phyloP scores from a whole-genome alignment of 2,888 invertebrate genomes.

The Poecilus cupreus region DNA sequence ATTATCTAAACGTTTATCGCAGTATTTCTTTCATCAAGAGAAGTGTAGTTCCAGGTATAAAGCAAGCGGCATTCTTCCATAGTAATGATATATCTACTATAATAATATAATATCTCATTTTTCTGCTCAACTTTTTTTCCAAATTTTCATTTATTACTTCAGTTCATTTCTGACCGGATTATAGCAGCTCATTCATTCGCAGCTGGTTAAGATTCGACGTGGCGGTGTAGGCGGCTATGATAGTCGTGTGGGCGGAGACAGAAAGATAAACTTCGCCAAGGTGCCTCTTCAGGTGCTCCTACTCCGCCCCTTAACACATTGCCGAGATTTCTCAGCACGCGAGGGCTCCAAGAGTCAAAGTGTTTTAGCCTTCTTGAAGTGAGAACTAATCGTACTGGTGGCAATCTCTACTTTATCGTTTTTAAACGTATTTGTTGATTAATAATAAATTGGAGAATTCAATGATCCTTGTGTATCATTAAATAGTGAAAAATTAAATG shows the following conservation, averaged over 20 bases:
- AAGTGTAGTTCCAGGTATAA: no score
- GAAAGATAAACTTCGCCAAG: conserved; percentile 26
- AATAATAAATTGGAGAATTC: background rate
- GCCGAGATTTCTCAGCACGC: background rate
- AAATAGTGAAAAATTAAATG: conserved; percentile 27
- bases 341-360: background rate
- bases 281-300: conserved; percentile 30
- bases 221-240: background rate
- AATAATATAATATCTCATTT: no score
- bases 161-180: no score
- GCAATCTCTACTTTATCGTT: background rate
- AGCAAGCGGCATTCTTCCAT: no score
- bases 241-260: conserved; percentile 25
- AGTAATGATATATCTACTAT: no score
- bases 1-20: no score
- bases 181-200: background rate
- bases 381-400: background rate
- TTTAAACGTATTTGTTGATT: background rate
- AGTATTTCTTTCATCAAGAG: no score
- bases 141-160: background rate
- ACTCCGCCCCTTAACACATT: conserved; percentile 24
- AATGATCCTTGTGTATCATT: conserved; percentile 1
- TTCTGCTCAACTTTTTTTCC: no score
- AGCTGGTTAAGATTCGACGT: background rate
- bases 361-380: background rate